Conservation (phyloP, 2,113 vertebrate species). For the Stictonetta naevosa region DNA sequence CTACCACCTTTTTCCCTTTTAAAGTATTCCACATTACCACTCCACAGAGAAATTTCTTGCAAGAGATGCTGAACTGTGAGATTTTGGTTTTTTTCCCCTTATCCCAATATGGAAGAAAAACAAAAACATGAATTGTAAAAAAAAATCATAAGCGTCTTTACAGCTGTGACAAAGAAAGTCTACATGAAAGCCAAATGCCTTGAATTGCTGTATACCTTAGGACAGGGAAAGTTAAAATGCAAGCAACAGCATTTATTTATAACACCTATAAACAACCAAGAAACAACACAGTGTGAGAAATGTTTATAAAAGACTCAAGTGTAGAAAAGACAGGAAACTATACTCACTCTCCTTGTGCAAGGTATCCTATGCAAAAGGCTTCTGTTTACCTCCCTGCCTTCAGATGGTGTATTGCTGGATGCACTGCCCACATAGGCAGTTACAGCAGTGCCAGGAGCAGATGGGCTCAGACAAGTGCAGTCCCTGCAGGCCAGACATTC, state of each 20-base stretch:
- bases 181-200: neutral
- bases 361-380: accelerated
- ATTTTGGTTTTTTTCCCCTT: neutral
- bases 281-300: neutral
- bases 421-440: neutral
- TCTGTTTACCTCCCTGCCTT: neutral
- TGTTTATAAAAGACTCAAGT: neutral
- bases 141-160: neutral
- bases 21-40: neutral
- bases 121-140: neutral
- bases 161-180: neutral
- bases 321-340: neutral
- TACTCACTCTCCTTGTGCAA: neutral
- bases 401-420: neutral
- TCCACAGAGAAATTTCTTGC: neutral
- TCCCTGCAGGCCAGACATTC: neutral
- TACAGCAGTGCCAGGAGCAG: neutral
- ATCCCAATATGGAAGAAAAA: neutral
- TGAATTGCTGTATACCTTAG: neutral
- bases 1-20: accelerated
- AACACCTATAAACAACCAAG: neutral
- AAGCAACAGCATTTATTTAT: neutral
- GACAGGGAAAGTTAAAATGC: neutral
- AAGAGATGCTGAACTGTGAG: neutral
- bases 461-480: neutral